These are phyloP conservation scores for Drosophila vallismaia DNA, from an alignment of 2,888 invertebrate genomes.

Conservation along the genomic window DNA sequence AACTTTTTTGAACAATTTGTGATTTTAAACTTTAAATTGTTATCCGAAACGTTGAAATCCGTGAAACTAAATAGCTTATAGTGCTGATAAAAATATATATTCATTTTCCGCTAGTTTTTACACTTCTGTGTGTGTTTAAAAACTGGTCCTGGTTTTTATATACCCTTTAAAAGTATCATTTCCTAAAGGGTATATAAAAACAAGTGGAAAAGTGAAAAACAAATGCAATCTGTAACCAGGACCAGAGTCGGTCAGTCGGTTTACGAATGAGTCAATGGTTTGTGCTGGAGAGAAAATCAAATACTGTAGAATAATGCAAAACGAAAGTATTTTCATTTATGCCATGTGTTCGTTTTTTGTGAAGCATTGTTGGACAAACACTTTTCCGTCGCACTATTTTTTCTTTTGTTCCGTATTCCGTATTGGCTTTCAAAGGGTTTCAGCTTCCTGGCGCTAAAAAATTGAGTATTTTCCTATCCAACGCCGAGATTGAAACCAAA, in stretches of 20 bases:
- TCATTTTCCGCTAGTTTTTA: too few relatives aligned
- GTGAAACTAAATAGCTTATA: too few relatives aligned
- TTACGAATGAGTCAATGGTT: constrained; percentile 19
- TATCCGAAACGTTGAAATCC: too few relatives aligned
- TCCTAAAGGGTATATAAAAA: not conserved
- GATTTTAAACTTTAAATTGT: too few relatives aligned
- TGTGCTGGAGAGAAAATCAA: constrained; percentile 53
- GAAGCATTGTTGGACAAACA: constrained; percentile 45
- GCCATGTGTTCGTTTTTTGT: constrained; percentile 14
- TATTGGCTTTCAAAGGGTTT: constrained; percentile 21
- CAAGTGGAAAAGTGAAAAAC: not conserved
- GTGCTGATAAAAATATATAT: too few relatives aligned
- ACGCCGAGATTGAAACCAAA: not conserved
- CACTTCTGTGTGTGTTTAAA: too few relatives aligned
- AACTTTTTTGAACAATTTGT: too few relatives aligned
- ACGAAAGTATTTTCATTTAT: constrained; percentile 46
- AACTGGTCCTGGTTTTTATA: too few relatives aligned
- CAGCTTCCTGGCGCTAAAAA: constrained; percentile 1
- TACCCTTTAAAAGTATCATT: too few relatives aligned
- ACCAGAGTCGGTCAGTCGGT: constrained; percentile 21
- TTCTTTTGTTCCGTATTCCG: not conserved
- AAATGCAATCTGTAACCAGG: constrained; percentile 33
- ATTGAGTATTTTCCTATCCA: not conserved
- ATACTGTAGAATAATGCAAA: constrained; percentile 57
- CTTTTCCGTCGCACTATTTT: constrained; percentile 26